A percentile compares a stretch with the other conserved stretches of the same genome.
phyloP scores from a whole-genome alignment of 2,888 invertebrate genomes.

The Drosophila hamatofila region DNA sequence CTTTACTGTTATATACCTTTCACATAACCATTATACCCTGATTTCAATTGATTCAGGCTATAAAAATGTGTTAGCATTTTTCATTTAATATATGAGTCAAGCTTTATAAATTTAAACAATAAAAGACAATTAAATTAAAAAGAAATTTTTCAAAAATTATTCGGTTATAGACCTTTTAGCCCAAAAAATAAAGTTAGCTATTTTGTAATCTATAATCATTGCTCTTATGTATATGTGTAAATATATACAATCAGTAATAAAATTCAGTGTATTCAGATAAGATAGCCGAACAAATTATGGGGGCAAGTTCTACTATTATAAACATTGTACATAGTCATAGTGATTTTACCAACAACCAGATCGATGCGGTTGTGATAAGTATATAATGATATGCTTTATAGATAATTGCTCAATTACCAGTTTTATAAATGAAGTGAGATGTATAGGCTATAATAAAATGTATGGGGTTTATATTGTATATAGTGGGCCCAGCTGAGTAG shows the following conservation, averaged over 20 bases:
- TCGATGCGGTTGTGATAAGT: neutral
- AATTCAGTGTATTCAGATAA: slow-evolving; percentile 7
- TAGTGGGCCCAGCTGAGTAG: neutral
- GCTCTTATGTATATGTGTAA: neutral
- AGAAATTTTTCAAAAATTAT: too few relatives aligned
- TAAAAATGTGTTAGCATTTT: too few relatives aligned
- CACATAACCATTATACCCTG: too few relatives aligned
- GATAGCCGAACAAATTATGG: slow-evolving; percentile 9
- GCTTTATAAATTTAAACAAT: too few relatives aligned
- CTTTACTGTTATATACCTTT: too few relatives aligned
- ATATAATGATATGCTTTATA: neutral
- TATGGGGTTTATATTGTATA: neutral
- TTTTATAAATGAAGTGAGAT: neutral
- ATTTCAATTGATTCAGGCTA: too few relatives aligned
- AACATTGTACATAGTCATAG: slow-evolving; percentile 9
- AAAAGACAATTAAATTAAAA: too few relatives aligned
- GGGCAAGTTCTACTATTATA: neutral
- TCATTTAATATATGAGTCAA: too few relatives aligned
- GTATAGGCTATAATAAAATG: too few relatives aligned
- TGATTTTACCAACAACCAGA: slow-evolving; percentile 14
- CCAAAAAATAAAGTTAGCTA: too few relatives aligned
- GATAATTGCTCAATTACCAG: neutral
- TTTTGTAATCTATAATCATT: too few relatives aligned
- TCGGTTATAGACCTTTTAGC: too few relatives aligned
- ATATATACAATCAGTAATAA: slow-evolving; percentile 5